Base-by-base conservation (phyloP, 2,113 vertebrate species). In the Callithrix jacchus region DNA sequence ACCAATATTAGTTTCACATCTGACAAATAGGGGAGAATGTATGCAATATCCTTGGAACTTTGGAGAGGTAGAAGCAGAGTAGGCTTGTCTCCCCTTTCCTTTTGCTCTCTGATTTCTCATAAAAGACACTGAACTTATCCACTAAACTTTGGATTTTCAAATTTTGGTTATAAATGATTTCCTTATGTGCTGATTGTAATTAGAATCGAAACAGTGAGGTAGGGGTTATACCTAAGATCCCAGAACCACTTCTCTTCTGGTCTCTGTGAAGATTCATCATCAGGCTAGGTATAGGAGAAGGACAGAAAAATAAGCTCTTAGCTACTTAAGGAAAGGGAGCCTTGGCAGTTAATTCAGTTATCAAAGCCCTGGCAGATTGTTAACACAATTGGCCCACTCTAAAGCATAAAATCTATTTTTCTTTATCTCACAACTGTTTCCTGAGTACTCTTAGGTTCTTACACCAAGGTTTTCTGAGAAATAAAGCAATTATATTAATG, bases 401-500 rank as follows among this genome's bases (percentile, higher is more conserved):
- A 89, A 81, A 94, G 74, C 20, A 89, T 13, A 92, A 58, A 95
- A 92, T 89, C 80, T 96, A 66, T 96, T 96, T 97, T 97, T 95
- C 80, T 97, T 96, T 88, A 92, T 89, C 90, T 95, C 25, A 45
- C 84, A 87, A 81, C 83, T 61, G 11, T 90, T 93, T 94, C 87
- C 76, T 64, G 56, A 95, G 54, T 84, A 93, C 84, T 56, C 84
- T 97, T 92, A 95, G 47, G 74, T 70, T 85, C 86, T 73, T 87
- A 94, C 3, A 45, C 81, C 40, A 84, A 87, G 45, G 45, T 77
- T 97, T 91, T 85, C 89, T 87, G 92, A 92, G 80, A 97, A 97
- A 95, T 87, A 96, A 95, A 95, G 89, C 64, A 89, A 90, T 94
- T 94, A 61, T 76, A 92, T 92, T 95, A 95, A 95, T 90, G 49